Conservation (phyloP, 1,140 invertebrate genomes). For the Caenorhabditis brenneri region DNA sequence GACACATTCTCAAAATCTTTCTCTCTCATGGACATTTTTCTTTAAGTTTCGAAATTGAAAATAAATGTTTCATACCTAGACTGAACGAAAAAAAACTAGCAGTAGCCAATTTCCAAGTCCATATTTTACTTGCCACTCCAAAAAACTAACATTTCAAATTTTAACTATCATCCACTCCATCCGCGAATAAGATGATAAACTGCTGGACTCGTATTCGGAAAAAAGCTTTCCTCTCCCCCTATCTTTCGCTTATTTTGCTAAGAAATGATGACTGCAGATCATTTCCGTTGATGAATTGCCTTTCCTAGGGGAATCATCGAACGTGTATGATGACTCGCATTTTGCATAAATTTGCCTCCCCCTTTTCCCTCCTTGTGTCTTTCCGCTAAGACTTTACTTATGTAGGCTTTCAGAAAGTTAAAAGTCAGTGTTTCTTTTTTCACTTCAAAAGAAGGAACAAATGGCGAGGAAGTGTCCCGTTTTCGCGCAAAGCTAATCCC, state of each 20-base stretch:
- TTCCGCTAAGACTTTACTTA: constrained; percentile 20
- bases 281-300: constrained; percentile 42
- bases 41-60: too few species aligned
- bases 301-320: constrained; percentile 39
- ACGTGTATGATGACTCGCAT: constrained; percentile 35
- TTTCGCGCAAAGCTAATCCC: constrained; percentile 7
- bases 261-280: constrained; percentile 37
- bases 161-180: neutral
- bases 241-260: constrained; percentile 19
- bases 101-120: too few species aligned
- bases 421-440: constrained; percentile 28
- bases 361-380: neutral
- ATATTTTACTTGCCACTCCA: neutral
- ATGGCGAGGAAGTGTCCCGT: neutral
- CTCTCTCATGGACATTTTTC: too few species aligned
- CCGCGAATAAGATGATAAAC: constrained; percentile 27
- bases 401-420: constrained; percentile 25
- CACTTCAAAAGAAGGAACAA: neutral
- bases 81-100: too few species aligned
- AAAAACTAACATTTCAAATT: constrained; percentile 6
- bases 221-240: neutral
- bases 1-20: too few species aligned
- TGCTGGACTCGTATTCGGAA: constrained; percentile 2
- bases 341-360: constrained; percentile 32
- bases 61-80: too few species aligned